Evolutionary conservation across 2,113 vertebrate genomes (phyloP), one percentile per base, ranked within the genome.

Genomic region (Aplodontia rufa): DNA sequence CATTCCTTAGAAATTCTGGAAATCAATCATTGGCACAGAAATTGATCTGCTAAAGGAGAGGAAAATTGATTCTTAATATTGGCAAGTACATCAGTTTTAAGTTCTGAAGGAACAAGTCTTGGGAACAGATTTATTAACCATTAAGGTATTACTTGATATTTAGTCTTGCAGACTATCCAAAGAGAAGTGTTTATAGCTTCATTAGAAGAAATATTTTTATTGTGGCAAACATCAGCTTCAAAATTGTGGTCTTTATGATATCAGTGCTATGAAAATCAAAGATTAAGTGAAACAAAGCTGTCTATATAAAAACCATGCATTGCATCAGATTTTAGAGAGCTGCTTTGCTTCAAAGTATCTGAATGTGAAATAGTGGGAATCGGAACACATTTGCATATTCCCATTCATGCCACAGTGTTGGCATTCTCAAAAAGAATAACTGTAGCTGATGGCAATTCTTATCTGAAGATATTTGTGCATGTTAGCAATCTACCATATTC

Each of bases 401-500:
- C 6, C 86, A 78, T 94, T 16, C 40, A 69, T 96, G 24, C 93
- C 94, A 80, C 87, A 72, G 66, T 92, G 80, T 96, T 98, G 90
- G 55, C 91, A 40, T 93, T 96, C 91, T 97, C 95, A 78, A 92
- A 90, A 96, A 86, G 93, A 97, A 82, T 95, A 51, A 35, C 71
- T 55, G 79, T 72, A 53, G 64, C 96, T 97, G 47, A 96, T 97
- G 85, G 66, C 87, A 98, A 69, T 92, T 97, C 32, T 98, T 91
- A 97, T 60, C 82, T 98, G 96, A 91, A 96, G 76, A 74, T 62
- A 95, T 95, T 66, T 96, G 26, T 96, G 92, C 91, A n/a, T 78
- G 91, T 97, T 97, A 97, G 90, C 96, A 96, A 84, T 97, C 97
- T 45, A 97, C 96, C 40, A 64, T 98, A 82, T 95, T 96, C 96